phyloP scores from a whole-genome alignment of 1,140 invertebrate species.

The Rhagoletis zephyria region DNA sequence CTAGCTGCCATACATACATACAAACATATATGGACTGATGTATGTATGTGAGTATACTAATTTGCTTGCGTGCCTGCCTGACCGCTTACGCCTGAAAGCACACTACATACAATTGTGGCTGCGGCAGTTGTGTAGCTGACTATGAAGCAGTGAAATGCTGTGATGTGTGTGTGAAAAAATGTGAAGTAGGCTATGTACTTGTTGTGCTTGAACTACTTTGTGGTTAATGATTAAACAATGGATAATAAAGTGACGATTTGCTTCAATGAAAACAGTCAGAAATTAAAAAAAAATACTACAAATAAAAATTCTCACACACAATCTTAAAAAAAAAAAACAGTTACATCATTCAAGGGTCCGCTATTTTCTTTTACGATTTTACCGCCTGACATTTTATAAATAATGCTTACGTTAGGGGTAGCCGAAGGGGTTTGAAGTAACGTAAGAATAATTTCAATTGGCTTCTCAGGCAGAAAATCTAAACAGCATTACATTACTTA shows the following conservation, averaged over 20 bases:
- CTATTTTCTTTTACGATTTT: no score
- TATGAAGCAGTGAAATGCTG: no score
- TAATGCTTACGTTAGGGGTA: no score
- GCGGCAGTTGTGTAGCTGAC: neutral
- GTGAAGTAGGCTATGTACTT: neutral
- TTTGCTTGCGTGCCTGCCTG: no score
- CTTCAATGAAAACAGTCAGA: neutral
- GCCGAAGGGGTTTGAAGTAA: no score
- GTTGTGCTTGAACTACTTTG: constrained; percentile 40
- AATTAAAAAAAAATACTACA: neutral
- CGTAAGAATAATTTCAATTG: no score
- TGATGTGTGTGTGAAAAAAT: neutral
- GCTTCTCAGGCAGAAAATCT: no score
- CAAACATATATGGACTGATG: neutral
- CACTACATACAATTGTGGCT: neutral
- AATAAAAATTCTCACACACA: no score
- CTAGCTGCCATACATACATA: neutral
- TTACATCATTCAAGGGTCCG: no score
- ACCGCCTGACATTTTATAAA: no score
- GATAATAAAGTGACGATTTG: neutral
- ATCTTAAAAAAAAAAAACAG: no score
- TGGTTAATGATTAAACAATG: neutral
- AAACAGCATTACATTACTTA: no score
- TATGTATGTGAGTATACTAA: neutral
- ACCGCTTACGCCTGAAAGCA: neutral